These are phyloP conservation scores for Psophia crepitans DNA, from an alignment of 2,113 vertebrate genomes.

Conservation along the genomic window DNA sequence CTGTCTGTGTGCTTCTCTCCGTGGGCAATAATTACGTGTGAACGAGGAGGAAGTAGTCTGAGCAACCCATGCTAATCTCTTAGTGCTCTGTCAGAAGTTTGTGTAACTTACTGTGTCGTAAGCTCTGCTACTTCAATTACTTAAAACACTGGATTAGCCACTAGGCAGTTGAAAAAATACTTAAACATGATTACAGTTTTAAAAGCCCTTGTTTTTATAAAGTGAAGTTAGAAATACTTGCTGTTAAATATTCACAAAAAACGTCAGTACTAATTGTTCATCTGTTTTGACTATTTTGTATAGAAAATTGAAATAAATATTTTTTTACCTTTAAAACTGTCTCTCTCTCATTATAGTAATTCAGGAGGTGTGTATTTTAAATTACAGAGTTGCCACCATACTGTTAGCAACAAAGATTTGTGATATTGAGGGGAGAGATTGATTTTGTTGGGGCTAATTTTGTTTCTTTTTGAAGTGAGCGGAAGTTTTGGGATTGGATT, in stretches of 20 bases:
- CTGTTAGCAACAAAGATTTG: neutral
- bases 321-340: neutral
- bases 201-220: neutral
- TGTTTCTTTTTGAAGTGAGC: neutral
- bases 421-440: neutral
- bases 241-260: neutral
- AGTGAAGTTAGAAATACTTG: neutral
- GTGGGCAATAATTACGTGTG: neutral
- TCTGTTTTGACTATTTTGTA: neutral
- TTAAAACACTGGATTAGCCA: neutral
- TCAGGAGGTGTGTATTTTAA: neutral
- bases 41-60: neutral
- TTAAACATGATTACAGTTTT: neutral
- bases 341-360: neutral
- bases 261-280: neutral
- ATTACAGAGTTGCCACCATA: neutral
- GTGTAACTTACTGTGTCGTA: neutral
- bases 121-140: neutral
- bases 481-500: neutral
- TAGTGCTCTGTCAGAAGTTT: neutral
- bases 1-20: neutral
- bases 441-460: neutral
- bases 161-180: neutral
- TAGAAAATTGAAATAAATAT: conserved; percentile 27
- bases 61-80: neutral